Evolutionary conservation across 2,113 vertebrate species (phyloP).

Genomic region (Cygnus buccinator): DNA sequence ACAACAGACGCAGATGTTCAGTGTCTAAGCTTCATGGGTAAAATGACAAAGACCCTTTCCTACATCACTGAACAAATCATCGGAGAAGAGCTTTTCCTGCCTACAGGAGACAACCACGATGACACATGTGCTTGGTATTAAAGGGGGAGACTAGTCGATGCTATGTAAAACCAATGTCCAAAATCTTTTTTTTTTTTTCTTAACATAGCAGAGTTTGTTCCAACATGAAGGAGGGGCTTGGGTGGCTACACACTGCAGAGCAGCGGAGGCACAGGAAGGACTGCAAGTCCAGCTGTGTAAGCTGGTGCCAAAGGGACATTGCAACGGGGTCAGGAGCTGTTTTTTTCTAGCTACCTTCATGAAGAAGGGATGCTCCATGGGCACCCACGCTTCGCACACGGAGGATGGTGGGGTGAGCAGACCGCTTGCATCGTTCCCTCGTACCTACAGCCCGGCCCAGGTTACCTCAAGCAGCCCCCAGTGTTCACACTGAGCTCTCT

Average conservation of each 20-base stretch:
- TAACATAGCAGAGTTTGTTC: neutral
- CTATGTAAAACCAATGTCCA: neutral
- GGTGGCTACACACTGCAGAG: neutral
- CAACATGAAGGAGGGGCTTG: neutral
- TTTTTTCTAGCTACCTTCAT: neutral
- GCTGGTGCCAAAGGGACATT: neutral
- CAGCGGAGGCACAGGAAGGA: neutral
- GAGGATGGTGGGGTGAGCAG: rapidly evolving
- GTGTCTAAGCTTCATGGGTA: neutral
- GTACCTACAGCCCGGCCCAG: neutral
- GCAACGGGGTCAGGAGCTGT: neutral
- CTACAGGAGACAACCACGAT: neutral
- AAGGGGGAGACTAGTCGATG: neutral
- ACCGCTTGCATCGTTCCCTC: neutral
- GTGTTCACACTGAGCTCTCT: neutral
- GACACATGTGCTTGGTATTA: neutral
- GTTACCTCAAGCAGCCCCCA: neutral
- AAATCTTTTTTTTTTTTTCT: neutral
- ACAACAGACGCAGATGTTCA: neutral
- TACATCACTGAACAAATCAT: neutral
- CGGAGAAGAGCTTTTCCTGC: neutral
- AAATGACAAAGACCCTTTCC: neutral
- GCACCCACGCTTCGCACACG: neutral
- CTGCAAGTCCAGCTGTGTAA: neutral
- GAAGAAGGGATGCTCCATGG: neutral